Evolutionary conservation across 2,113 vertebrate species (phyloP), one percentile per base, ranked within the genome.

Genomic region (Acrocephalus arundinaceus): DNA sequence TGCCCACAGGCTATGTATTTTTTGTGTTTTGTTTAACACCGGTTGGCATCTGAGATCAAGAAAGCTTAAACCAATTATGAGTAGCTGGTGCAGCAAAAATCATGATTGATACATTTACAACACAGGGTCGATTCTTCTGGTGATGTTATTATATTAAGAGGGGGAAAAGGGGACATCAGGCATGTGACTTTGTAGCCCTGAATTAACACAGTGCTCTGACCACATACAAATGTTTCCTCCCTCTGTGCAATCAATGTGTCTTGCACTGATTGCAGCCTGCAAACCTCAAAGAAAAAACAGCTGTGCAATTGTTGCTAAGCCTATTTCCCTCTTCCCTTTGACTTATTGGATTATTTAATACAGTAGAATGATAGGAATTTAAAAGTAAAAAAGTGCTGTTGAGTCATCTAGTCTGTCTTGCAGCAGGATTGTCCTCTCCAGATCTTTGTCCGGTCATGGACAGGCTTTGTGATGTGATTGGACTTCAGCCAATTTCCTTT

Each of bases 31-130:
- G 58, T 93, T 91, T 95, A 96, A 96, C 87, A 54, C 41, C 9
- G 49, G 33, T 91, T 95, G 84, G 54, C 93, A 86, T 96, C 83
- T 94, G 89, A 96, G 62, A 95, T 84, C 78, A 80, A 77, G 39
- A 89, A 94, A 66, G 70, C 89, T 95, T 97, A 97, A 89, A 94
- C 68, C 94, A 97, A 94, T 96, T 98, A 94, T 94, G 87, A 97
- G 83, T 78, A 94, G 94, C 96, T 97, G 92, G 91, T 85, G 88
- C 82, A 95, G 93, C 89, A 90, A 76, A 95, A 93, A 94, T 95
- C 37, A 90, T 86, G 94, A 97, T 90, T 96, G 86, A 95, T 97
- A 93, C 80, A 15, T 96, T 97, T 96, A 85, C 58, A 92, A 55
- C 87, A 41, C 67, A 85, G 89, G 88, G 96, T 97, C 84, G 24